Conservation (phyloP, 2,113 vertebrate species). For the Daphoenositta chrysoptera region DNA sequence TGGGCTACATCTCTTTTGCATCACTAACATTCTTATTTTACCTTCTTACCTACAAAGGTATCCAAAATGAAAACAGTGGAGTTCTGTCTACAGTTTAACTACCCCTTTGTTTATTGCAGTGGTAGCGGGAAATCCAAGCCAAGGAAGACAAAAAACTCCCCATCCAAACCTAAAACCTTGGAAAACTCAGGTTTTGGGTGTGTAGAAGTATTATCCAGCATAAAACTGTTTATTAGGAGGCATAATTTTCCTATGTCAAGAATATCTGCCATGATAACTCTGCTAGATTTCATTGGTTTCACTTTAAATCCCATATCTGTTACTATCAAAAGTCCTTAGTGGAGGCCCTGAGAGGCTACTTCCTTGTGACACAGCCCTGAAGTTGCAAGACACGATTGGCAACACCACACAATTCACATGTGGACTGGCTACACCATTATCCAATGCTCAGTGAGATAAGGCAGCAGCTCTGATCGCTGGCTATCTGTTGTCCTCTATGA, state of each 20-base stretch:
- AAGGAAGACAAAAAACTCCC: background rate
- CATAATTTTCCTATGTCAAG: background rate
- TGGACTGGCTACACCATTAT: background rate
- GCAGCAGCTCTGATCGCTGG: background rate
- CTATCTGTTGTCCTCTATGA: constrained; percentile 90
- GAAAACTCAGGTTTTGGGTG: background rate
- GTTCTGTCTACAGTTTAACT: background rate
- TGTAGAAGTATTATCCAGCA: background rate
- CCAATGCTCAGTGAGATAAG: background rate
- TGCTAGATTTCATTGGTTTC: background rate
- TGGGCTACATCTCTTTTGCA: background rate
- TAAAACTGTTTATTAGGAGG: background rate
- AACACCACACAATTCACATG: background rate
- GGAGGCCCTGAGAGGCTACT: background rate
- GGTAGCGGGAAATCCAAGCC: background rate
- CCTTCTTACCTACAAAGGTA: background rate
- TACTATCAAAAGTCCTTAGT: background rate
- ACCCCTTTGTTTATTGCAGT: constrained; percentile 7
- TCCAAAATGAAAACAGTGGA: background rate
- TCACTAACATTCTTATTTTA: background rate
- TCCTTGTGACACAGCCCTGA: background rate
- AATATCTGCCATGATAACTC: background rate
- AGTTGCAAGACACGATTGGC: background rate
- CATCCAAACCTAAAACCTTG: background rate
- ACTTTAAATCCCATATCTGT: background rate